Base-by-base conservation (phyloP, 92 coral and sea anemone species). In the Meandrina meandrites region DNA sequence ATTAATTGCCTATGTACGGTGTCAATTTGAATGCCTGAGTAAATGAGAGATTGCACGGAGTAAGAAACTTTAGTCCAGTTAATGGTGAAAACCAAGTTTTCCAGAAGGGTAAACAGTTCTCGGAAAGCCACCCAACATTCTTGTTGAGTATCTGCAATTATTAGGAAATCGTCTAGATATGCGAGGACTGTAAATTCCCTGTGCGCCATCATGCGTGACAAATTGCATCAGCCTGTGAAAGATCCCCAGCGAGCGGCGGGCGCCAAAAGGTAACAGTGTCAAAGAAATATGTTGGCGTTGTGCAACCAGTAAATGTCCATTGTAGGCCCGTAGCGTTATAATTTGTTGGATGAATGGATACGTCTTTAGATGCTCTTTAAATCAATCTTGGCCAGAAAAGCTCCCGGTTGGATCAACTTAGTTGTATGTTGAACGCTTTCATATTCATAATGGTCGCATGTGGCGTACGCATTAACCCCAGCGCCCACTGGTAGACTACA, bases 111-210 rank as follows among this genome's bases (percentile, higher is more conserved):
- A 5, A 81, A 1, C 48, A 80, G 76, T 19, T 73, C 57, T 28
- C 57, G 18, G 58, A 58, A 62, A 6, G 74, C 89, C 32, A 31
- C 42, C 85, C 85, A 67, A 71, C 90, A 87, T 7, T 79, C 85
- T 18, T 50, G 68, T 48, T 79, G 80, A 6, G 45, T 78, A 58
- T 78, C 89, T 9, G 79, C 79, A 21, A 87, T 87, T 17, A 87
- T 68, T 34, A 87, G 80, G 31, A 87, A 79, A 87, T 87, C 90
- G 64, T 80, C 90, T 75, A 87, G 48, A 70, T 87, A 80, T n/a
- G 75, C 86, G n/a, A 69, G 50, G 18, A 87, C 51, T 31, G 42
- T 17, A 53, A 83, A 83, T 28, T 79, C 75, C 14, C 80, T 53
- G 2, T 80, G 81, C 34, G 76, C 80, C 90, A 87, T 87, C n/a